Conservation (phyloP, 1,140 invertebrate species). For the Drosophila bipectinata region DNA sequence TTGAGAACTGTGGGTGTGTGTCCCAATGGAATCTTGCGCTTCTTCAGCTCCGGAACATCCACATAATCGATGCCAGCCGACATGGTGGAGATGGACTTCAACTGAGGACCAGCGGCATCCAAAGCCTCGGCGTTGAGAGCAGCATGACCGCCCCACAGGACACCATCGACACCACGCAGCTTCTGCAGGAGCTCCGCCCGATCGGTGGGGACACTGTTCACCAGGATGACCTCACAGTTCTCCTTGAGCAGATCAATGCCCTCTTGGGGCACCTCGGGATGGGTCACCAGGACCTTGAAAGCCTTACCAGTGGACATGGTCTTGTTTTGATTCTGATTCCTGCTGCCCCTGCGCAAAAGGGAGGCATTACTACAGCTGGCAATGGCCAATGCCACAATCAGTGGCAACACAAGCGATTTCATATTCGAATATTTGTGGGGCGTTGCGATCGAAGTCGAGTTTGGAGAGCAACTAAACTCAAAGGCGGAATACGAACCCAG, state of each 20-base stretch:
- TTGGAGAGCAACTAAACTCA: slow-evolving; percentile 48
- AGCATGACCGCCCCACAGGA: slow-evolving; percentile 89
- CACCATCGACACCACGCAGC: slow-evolving; percentile 87
- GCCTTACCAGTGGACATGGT: slow-evolving; percentile 64
- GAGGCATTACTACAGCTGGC: slow-evolving; percentile 39
- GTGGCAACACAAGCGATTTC: slow-evolving; percentile 26
- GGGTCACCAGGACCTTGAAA: slow-evolving; percentile 84
- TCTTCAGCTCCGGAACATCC: slow-evolving; percentile 88
- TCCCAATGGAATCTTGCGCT: slow-evolving; percentile 89
- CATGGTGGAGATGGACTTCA: slow-evolving; percentile 95
- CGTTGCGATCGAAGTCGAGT: slow-evolving; percentile 34
- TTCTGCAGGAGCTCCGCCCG: slow-evolving; percentile 86
- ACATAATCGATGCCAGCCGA: slow-evolving; percentile 94
- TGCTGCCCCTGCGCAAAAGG: slow-evolving; percentile 42
- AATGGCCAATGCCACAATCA: slow-evolving; percentile 34
- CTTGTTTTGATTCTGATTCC: slow-evolving; percentile 24
- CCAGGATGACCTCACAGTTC: slow-evolving; percentile 65
- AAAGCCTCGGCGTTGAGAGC: slow-evolving; percentile 90
- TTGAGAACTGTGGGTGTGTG: slow-evolving; percentile 96
- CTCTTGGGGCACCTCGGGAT: slow-evolving; percentile 78
- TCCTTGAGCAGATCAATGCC: slow-evolving; percentile 83
- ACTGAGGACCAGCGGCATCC: slow-evolving; percentile 88
- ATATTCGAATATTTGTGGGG: slow-evolving; percentile 16
- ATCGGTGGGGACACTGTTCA: slow-evolving; percentile 59
- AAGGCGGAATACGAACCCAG: slow-evolving; percentile 52